Evolutionary conservation across 2,797 vertebrate genomes (phyloP).

Genomic region (Danio choprae): DNA sequence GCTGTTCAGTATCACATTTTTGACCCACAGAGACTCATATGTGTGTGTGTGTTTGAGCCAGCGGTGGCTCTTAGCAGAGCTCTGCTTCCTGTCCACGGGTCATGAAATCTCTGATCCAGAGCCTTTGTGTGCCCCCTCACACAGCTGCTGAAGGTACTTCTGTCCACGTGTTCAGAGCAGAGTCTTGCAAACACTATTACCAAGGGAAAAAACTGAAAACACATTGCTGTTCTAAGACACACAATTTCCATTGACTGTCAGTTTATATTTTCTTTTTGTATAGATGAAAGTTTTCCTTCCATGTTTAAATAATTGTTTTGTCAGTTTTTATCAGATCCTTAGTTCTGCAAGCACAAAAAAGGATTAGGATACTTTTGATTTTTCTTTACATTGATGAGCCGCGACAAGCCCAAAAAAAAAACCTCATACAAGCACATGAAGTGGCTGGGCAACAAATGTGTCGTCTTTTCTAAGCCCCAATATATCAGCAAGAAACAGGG

Average conservation of each 20-base stretch:
- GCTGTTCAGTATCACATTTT: neutral
- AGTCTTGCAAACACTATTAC: neutral
- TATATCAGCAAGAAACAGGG: constrained; percentile 36
- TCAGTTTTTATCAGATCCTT: neutral
- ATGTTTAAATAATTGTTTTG: constrained; percentile 15
- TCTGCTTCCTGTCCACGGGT: neutral
- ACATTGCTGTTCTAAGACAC: neutral
- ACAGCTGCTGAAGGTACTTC: neutral
- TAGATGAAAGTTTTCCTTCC: constrained; percentile 1
- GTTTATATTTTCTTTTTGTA: neutral
- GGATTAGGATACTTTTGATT: neutral
- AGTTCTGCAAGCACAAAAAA: neutral
- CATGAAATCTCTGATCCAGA: constrained; percentile 22
- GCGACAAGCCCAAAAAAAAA: neutral
- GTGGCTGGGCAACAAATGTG: constrained; percentile 34
- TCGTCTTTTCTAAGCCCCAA: constrained; percentile 31
- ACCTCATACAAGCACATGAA: constrained; percentile 20
- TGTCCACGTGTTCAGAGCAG: constrained; percentile 8
- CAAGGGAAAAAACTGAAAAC: neutral
- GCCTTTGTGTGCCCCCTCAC: neutral
- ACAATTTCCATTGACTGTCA: neutral
- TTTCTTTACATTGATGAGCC: neutral
- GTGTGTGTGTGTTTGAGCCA: neutral
- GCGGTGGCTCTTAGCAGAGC: neutral
- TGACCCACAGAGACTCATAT: neutral